Conservation (phyloP, 2,113 vertebrate genomes). For the Pithys albifrons region DNA sequence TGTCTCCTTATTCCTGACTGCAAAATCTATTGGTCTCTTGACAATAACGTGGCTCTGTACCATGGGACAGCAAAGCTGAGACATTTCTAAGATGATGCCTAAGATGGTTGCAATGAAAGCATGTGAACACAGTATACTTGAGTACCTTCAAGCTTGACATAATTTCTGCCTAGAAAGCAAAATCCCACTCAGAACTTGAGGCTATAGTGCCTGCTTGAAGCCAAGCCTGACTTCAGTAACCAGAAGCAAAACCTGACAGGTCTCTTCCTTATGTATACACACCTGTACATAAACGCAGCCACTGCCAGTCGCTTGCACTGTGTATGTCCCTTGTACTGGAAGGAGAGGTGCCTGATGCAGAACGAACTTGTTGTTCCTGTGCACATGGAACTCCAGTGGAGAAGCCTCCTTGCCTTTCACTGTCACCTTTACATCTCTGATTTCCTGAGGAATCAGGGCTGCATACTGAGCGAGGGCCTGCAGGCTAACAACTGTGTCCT, state of each 20-base stretch:
- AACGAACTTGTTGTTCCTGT: constrained; percentile 77
- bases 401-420: constrained; percentile 45
- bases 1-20: not conserved
- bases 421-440: constrained; percentile 59
- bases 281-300: constrained; percentile 74
- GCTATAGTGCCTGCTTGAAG: not conserved
- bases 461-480: constrained; percentile 74
- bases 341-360: constrained; percentile 75
- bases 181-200: not conserved
- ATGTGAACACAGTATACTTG: not conserved
- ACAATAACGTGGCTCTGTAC: not conserved
- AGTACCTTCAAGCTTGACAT: not conserved
- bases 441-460: constrained; percentile 60
- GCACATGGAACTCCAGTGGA: constrained; percentile 69
- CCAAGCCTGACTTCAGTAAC: not conserved
- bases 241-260: not conserved
- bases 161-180: not conserved
- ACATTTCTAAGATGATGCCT: not conserved
- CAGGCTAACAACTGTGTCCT: constrained; percentile 78
- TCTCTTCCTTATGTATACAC: not conserved
- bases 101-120: not conserved
- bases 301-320: constrained; percentile 45
- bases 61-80: not conserved
- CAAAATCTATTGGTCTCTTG: not conserved
- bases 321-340: constrained; percentile 62